These are phyloP conservation scores for Myripristis jacobus DNA, from an alignment of 2,797 vertebrate genomes.

Conservation along the genomic window DNA sequence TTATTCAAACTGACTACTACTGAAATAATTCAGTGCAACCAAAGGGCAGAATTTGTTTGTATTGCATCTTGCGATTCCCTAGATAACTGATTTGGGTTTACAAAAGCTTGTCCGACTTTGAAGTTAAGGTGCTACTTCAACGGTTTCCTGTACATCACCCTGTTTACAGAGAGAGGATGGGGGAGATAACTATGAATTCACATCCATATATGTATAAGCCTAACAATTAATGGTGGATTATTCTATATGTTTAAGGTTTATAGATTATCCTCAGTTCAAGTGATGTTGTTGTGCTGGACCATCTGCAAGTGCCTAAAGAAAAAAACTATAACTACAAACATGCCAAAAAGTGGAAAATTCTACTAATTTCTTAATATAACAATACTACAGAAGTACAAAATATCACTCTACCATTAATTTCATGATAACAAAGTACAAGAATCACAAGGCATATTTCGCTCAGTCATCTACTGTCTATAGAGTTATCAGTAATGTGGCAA, in stretches of 20 bases:
- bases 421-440: not conserved
- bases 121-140: not conserved
- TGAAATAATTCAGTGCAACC: conserved; percentile 1
- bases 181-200: not conserved
- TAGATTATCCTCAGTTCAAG: not conserved
- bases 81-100: not conserved
- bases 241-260: not conserved
- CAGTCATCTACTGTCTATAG: too few species aligned
- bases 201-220: not conserved
- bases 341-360: not conserved
- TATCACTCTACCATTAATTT: conserved; percentile 2
- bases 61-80: not conserved
- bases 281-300: not conserved
- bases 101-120: not conserved
- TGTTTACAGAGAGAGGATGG: not conserved
- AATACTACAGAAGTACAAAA: not conserved
- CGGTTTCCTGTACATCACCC: not conserved
- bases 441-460: too few species aligned
- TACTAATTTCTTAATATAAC: not conserved
- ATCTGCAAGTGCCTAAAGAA: not conserved
- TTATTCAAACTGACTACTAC: not conserved
- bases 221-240: not conserved
- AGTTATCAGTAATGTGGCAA: not conserved
- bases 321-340: not conserved
- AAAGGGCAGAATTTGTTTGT: not conserved